A percentile compares a stretch with the other conserved stretches of the same genome.
Evolutionary conservation across 2,113 vertebrate species (phyloP).

Genomic region (Conger conger): DNA sequence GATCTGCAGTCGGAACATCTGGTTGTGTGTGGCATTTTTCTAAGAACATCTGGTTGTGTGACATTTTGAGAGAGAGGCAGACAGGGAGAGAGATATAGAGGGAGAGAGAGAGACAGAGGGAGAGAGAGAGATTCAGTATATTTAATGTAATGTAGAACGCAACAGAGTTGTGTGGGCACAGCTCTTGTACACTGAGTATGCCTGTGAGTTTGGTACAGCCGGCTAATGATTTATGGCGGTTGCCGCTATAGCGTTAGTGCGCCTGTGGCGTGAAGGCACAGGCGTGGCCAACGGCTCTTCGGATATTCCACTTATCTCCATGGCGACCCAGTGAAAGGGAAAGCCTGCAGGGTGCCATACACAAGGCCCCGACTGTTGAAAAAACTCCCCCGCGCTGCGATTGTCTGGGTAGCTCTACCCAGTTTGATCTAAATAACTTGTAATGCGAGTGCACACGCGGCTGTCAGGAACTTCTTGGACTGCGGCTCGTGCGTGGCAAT

Average conservation of each 20-base stretch:
- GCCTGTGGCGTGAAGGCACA: constrained; percentile 35
- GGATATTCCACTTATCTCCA: constrained; percentile 55
- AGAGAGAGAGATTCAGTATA: too few species aligned
- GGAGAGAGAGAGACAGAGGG: background rate
- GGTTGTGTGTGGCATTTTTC: too few species aligned
- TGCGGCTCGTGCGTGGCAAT: constrained; percentile 30
- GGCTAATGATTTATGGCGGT: constrained; percentile 35
- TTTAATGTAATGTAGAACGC: too few species aligned
- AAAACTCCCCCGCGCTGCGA: constrained; percentile 34
- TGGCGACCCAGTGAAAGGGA: constrained; percentile 50
- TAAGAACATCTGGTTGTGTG: too few species aligned
- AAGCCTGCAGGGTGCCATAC: constrained; percentile 32
- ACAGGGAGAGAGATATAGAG: too few species aligned
- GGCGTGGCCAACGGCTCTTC: constrained; percentile 46
- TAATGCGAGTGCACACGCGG: constrained; percentile 51
- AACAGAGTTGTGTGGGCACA: too few species aligned
- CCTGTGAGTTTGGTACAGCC: background rate
- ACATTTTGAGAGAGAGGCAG: too few species aligned
- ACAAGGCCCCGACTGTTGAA: constrained; percentile 35
- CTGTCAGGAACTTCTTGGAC: constrained; percentile 48
- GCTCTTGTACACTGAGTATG: too few species aligned
- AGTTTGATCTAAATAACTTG: constrained; percentile 60
- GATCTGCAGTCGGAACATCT: background rate
- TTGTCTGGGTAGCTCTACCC: constrained; percentile 61
- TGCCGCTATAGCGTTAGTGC: constrained; percentile 42